Conservation (phyloP, 2,888 invertebrate species). For the Temnothorax rugatulus region DNA sequence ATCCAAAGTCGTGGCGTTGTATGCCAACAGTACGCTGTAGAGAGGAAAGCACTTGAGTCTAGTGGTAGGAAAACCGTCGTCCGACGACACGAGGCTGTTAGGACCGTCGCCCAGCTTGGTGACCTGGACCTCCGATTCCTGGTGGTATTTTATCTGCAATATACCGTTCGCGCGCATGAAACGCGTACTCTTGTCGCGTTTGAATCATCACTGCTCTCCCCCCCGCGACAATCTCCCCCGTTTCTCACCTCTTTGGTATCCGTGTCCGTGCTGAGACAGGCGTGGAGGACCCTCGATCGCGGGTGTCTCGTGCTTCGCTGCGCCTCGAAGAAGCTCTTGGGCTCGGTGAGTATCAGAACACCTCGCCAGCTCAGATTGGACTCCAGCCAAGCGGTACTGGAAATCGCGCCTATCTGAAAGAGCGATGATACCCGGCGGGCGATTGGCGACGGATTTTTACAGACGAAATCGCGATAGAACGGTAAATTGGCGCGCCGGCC, state of each 20-base stretch:
- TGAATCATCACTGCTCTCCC: not conserved
- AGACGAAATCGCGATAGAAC: not conserved
- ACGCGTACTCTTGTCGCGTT: not conserved
- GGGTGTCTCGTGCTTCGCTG: slow-evolving; percentile 86
- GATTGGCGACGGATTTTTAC: slow-evolving; percentile 2
- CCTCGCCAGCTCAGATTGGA: slow-evolving; percentile 91
- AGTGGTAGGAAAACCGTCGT: slow-evolving; percentile 86
- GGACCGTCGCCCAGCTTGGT: slow-evolving; percentile 85
- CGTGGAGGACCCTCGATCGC: slow-evolving; percentile 90
- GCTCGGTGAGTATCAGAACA: slow-evolving; percentile 92
- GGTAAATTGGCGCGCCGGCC: not conserved
- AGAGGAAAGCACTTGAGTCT: slow-evolving; percentile 95
- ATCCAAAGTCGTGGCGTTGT: slow-evolving; percentile 90
- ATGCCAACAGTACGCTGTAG: slow-evolving; percentile 93
- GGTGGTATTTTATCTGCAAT: slow-evolving; percentile 83
- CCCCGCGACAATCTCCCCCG: too few species aligned
- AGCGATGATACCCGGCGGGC: slow-evolving; percentile 12
- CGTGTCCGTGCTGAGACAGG: slow-evolving; percentile 92
- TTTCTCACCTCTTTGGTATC: slow-evolving; percentile 91
- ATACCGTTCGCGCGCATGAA: slow-evolving; percentile 3
- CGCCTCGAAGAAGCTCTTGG: slow-evolving; percentile 91
- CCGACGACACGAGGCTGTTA: slow-evolving; percentile 82
- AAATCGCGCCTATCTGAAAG: slow-evolving; percentile 90
- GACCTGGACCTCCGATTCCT: slow-evolving; percentile 84
- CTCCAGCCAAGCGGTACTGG: slow-evolving; percentile 91